These are phyloP conservation scores for Rhynchotus rufescens DNA, from an alignment of 2,797 vertebrate species.

Conservation along the genomic window DNA sequence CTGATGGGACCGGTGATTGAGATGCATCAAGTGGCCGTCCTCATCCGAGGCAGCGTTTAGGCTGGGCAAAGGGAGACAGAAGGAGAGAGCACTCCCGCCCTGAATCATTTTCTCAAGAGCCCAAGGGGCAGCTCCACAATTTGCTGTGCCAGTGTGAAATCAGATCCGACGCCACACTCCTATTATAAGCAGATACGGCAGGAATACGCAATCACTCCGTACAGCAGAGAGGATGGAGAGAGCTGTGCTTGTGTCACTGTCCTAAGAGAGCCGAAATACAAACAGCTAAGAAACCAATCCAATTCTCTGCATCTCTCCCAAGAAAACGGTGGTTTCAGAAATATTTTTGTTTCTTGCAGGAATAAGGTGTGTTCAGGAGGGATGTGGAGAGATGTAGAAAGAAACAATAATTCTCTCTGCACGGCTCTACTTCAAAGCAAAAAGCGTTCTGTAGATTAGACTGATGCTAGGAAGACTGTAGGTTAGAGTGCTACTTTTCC, in stretches of 20 bases:
- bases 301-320: background rate
- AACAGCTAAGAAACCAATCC: background rate
- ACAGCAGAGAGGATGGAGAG: accelerated
- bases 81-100: background rate
- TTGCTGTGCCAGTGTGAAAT: background rate
- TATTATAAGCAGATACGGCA: accelerated
- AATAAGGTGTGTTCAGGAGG: background rate
- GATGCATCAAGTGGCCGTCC: background rate
- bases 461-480: background rate
- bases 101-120: accelerated
- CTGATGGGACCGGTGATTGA: background rate
- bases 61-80: background rate
- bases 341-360: background rate
- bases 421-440: background rate
- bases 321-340: accelerated
- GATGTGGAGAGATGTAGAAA: background rate
- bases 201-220: accelerated
- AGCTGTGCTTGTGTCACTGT: accelerated
- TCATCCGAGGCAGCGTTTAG: background rate
- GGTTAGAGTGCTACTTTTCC: background rate
- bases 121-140: background rate
- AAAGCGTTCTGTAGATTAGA: background rate
- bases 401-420: background rate
- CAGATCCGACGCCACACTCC: accelerated
- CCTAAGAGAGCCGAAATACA: background rate